These are phyloP conservation scores for Platycheirus albimanus DNA, from an alignment of 2,888 invertebrate species.

Conservation along the genomic window DNA sequence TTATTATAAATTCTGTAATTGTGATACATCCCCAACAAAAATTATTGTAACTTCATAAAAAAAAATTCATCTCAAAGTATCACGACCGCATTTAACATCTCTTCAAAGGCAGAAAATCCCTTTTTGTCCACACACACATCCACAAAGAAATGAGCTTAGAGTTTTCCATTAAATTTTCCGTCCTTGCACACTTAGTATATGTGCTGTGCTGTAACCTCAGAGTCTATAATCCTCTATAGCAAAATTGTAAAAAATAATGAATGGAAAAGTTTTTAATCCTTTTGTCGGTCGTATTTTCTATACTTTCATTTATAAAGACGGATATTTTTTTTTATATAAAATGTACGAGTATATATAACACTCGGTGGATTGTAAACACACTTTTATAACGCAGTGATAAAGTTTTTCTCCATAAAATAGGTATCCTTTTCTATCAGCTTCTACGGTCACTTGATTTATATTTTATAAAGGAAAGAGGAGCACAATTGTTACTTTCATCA, in stretches of 20 bases:
- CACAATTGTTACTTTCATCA: constrained; percentile 44
- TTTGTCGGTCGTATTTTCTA: constrained; percentile 35
- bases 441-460: constrained; percentile 50
- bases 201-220: too few relatives aligned
- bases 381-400: too few relatives aligned
- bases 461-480: not conserved
- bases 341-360: too few relatives aligned
- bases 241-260: constrained; percentile 47
- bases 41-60: too few relatives aligned
- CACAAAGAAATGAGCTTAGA: constrained; percentile 18
- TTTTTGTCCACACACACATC: not conserved
- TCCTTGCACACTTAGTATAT: too few relatives aligned
- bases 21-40: too few relatives aligned
- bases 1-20: too few relatives aligned
- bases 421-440: constrained; percentile 29
- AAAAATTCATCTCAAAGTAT: not conserved
- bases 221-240: constrained; percentile 15
- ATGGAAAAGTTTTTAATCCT: constrained; percentile 58
- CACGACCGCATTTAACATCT: not conserved
- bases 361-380: too few relatives aligned
- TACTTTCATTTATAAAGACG: too few relatives aligned
- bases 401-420: not conserved
- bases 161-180: constrained; percentile 33
- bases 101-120: not conserved
- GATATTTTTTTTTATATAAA: too few relatives aligned